Conservation (phyloP, 1,140 invertebrate species). For the Drosophila mojavensis region DNA sequence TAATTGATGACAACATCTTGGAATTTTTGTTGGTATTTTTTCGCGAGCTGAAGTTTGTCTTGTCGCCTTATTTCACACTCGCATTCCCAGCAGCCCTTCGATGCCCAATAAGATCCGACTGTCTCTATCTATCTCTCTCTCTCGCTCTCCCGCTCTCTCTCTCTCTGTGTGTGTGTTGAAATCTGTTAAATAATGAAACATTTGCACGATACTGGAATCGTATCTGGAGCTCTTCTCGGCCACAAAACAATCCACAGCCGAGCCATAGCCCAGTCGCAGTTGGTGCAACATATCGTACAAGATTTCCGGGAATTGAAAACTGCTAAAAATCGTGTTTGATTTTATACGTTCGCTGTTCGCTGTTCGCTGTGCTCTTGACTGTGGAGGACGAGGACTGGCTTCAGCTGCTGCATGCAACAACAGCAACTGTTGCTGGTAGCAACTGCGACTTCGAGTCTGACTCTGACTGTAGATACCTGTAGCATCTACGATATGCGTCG, state of each 20-base stretch:
- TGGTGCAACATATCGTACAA: constrained; percentile 80
- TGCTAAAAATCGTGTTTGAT: constrained; percentile 83
- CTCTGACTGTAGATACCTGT: constrained; percentile 34
- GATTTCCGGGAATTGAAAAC: constrained; percentile 83
- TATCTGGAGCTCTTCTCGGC: constrained; percentile 41
- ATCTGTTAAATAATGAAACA: constrained; percentile 81
- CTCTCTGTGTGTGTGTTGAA: constrained; percentile 50
- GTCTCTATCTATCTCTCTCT: constrained; percentile 15
- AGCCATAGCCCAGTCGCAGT: constrained; percentile 46
- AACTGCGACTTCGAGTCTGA: background rate
- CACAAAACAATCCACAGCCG: constrained; percentile 18
- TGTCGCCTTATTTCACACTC: constrained; percentile 53
- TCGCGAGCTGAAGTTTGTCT: constrained; percentile 51
- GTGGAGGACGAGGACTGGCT: too few species aligned
- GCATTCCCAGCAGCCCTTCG: constrained; percentile 25
- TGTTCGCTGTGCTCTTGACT: background rate
- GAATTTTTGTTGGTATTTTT: constrained; percentile 80
- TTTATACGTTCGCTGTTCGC: constrained; percentile 57
- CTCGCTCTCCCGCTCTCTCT: constrained; percentile 18
- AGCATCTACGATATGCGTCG: constrained; percentile 81
- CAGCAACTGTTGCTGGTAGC: constrained; percentile 13
- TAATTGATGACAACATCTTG: constrained; percentile 84
- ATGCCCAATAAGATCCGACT: background rate
- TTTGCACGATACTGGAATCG: constrained; percentile 78
- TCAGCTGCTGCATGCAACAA: constrained; percentile 7